Conservation (phyloP, 2,888 invertebrate species). For the Ferdinandea cuprea region DNA sequence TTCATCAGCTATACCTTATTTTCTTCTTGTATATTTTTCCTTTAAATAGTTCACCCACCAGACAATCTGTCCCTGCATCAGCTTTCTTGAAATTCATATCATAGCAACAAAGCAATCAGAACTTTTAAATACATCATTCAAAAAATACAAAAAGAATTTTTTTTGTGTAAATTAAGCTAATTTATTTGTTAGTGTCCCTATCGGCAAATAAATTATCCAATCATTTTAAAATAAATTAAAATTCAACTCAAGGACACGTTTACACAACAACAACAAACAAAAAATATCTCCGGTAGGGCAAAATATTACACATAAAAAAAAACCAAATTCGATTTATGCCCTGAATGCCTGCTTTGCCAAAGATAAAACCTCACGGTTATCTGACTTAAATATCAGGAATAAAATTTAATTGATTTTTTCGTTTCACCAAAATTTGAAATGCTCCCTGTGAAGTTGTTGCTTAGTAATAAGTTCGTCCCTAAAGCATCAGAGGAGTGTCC, state of each 20-base stretch:
- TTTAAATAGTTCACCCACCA: too few relatives aligned
- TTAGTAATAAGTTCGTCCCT: constrained; percentile 25
- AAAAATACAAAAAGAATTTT: too few relatives aligned
- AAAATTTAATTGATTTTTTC: constrained; percentile 54
- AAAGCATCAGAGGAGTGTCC: neutral
- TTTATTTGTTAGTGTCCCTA: neutral
- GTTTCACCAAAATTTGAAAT: constrained; percentile 34
- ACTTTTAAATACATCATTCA: too few relatives aligned
- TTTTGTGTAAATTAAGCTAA: too few relatives aligned
- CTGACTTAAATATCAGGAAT: constrained; percentile 28
- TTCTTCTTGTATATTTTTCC: too few relatives aligned
- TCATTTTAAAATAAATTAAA: neutral
- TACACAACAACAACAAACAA: neutral
- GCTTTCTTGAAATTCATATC: too few relatives aligned
- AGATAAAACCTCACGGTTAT: constrained; percentile 34
- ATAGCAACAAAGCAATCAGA: too few relatives aligned
- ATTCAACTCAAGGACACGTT: neutral
- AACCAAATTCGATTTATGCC: constrained; percentile 9
- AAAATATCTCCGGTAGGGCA: neutral
- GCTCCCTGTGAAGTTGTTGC: constrained; percentile 27
- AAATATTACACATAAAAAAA: neutral
- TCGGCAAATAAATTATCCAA: neutral
- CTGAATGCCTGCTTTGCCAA: neutral
- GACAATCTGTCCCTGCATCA: too few relatives aligned
- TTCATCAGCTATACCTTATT: too few relatives aligned